Base-by-base conservation (phyloP, 2,888 invertebrate species). In the Mechanitis mazaeus region DNA sequence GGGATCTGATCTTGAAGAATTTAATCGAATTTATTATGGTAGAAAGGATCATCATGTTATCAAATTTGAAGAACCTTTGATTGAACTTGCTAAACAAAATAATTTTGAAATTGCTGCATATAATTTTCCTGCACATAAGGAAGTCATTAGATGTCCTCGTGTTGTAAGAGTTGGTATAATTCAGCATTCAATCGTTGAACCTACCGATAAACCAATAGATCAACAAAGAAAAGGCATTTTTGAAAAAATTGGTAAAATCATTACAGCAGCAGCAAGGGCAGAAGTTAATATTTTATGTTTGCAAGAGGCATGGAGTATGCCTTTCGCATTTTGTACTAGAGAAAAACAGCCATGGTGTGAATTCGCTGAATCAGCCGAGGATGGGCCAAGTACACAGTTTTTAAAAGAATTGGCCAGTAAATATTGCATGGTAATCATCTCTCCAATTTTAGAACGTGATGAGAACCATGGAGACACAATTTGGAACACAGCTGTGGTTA, bases 271-370 rank as follows among this genome's bases (percentile, higher is more conserved):
- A 2, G 95, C 94, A 0, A 78, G 81, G 38, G 94, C 94, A 73
- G 93, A 93, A 2, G 97, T 97, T 45, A 98, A 99, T 80, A 90
- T 99, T 33, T 78, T 99, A 58, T 98, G 98, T 77, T 92, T 98
- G 64, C 99, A 99, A 87, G 99, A 99, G 89, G 96, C 98, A 2
- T 99, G 99, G 99, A 94, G 94, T 55, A 99, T 99, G 99, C 99
- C 99, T 0, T 99, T 99, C 90, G 97, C 96, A 0, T 99, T 99
- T 87, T 99, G 99, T 80, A 99, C 99, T 0, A 92, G 99, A 63
- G 98, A 98, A 84, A 98, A 97, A 77, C 92, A 94, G 65, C 99
- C 98, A 0, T 99, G 99, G 99, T 96, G 96, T 78, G 97, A 99
- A 85, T 98, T 98, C 87, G 98, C 99, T 0, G 99, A 99, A 86